Evolutionary conservation across 2,113 vertebrate species (phyloP).

Genomic region (Zosterops hypoxanthus): DNA sequence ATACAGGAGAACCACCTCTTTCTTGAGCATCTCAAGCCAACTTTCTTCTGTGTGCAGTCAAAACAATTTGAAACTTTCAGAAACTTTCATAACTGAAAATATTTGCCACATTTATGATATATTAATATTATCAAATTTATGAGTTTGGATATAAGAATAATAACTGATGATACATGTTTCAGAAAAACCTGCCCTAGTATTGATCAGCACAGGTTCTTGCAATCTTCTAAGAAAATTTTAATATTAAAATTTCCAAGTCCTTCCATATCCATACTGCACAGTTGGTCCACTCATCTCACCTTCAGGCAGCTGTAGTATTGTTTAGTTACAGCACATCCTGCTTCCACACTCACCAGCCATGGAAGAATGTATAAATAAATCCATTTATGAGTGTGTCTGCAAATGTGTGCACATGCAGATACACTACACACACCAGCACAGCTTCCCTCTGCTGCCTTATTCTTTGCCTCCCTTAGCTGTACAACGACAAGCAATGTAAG

Average conservation of each 20-base stretch:
- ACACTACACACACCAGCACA: not conserved
- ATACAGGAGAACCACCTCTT: not conserved
- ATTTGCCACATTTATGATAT: not conserved
- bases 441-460: not conserved
- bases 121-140: not conserved
- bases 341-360: not conserved
- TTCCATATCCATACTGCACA: not conserved
- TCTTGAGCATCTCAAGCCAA: not conserved
- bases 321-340: not conserved
- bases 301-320: not conserved
- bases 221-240: not conserved
- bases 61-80: not conserved
- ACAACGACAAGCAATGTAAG: not conserved
- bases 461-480: not conserved
- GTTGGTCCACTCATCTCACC: not conserved
- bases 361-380: not conserved
- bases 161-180: not conserved
- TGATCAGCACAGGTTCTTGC: not conserved
- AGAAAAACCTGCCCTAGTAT: not conserved
- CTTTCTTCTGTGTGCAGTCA: not conserved
- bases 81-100: not conserved
- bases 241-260: not conserved
- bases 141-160: not conserved
- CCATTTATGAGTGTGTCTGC: not conserved
- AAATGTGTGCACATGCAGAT: not conserved